Percentiles rank a stretch among this genome's conserved stretches.
Conservation (phyloP, 2,888 invertebrate genomes). For the Cantharis lateralis region DNA sequence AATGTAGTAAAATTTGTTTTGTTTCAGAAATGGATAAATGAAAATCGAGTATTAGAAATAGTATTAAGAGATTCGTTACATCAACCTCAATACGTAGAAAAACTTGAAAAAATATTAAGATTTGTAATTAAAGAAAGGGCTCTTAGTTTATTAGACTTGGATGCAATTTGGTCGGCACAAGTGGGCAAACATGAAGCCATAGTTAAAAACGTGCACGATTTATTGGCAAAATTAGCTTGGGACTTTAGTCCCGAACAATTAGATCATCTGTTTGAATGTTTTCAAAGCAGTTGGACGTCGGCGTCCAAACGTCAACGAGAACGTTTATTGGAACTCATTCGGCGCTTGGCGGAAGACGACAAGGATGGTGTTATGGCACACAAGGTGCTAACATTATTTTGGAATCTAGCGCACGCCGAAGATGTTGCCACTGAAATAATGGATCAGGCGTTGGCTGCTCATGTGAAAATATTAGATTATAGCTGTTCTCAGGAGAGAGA, state of each 20-base stretch:
- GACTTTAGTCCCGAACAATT: conserved; percentile 97
- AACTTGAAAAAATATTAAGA: conserved; percentile 94
- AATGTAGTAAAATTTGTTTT: neutral
- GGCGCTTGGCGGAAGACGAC: conserved; percentile 95
- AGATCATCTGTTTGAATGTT: conserved; percentile 96
- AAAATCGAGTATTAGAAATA: conserved; percentile 93
- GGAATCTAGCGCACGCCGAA: conserved; percentile 95
- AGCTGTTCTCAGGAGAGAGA: conserved; percentile 97
- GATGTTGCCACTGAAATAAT: conserved; percentile 97
- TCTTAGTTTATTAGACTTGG: conserved; percentile 86
- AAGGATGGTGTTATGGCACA: conserved; percentile 99
- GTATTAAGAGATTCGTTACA: conserved; percentile 94
- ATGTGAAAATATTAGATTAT: conserved; percentile 96
- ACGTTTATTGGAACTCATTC: conserved; percentile 90
- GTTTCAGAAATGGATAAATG: conserved; percentile 88
- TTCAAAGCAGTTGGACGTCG: conserved; percentile 91
- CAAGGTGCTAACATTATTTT: conserved; percentile 92
- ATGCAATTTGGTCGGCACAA: conserved; percentile 96
- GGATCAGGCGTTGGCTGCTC: conserved; percentile 93
- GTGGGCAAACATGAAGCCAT: conserved; percentile 98
- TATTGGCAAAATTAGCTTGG: conserved; percentile 96
- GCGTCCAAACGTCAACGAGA: conserved; percentile 96
- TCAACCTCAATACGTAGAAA: conserved; percentile 97
- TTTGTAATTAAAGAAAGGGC: conserved; percentile 95
- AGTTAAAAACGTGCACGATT: conserved; percentile 95